phyloP scores from a whole-genome alignment of 1,140 invertebrate species.

The Centruroides vittatus region DNA sequence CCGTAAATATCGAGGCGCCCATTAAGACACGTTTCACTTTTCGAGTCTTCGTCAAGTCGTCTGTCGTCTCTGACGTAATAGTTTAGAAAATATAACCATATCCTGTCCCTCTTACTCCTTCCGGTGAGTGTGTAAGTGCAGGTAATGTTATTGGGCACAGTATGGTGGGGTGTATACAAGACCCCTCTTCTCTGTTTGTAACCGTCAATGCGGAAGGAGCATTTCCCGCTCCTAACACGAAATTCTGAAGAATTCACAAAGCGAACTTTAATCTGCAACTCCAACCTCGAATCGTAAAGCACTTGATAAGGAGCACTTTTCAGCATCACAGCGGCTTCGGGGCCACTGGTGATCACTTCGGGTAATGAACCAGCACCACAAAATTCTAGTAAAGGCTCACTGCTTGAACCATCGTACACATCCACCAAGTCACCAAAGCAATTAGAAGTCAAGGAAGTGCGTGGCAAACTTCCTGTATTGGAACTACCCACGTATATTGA shows the following conservation, averaged over 20 bases:
- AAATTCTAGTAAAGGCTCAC: slow-evolving; percentile 74
- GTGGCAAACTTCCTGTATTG: background rate
- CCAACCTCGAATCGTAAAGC: slow-evolving; percentile 51
- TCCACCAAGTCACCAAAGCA: slow-evolving; percentile 62
- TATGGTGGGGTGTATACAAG: slow-evolving; percentile 61
- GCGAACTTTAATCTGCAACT: slow-evolving; percentile 67
- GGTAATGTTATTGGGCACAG: slow-evolving; percentile 65
- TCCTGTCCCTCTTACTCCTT: slow-evolving; percentile 48
- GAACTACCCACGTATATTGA: slow-evolving; percentile 9
- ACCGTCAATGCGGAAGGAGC: slow-evolving; percentile 71
- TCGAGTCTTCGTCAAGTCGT: background rate
- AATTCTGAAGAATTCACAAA: slow-evolving; percentile 29
- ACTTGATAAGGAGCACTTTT: slow-evolving; percentile 74
- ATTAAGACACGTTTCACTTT: slow-evolving; percentile 10
- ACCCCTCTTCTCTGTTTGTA: slow-evolving; percentile 54
- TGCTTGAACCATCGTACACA: slow-evolving; percentile 76
- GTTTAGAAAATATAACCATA: slow-evolving; percentile 65
- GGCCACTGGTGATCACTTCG: slow-evolving; percentile 60
- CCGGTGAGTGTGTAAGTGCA: slow-evolving; percentile 72
- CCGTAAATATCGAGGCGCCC: slow-evolving; percentile 16
- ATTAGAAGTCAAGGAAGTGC: slow-evolving; percentile 45
- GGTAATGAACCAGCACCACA: slow-evolving; percentile 72
- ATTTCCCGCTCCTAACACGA: slow-evolving; percentile 38
- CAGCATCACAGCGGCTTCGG: slow-evolving; percentile 72
- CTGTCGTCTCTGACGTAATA: slow-evolving; percentile 15